Conservation (phyloP, 2,797 vertebrate genomes). For the Uromys caudimaculatus region DNA sequence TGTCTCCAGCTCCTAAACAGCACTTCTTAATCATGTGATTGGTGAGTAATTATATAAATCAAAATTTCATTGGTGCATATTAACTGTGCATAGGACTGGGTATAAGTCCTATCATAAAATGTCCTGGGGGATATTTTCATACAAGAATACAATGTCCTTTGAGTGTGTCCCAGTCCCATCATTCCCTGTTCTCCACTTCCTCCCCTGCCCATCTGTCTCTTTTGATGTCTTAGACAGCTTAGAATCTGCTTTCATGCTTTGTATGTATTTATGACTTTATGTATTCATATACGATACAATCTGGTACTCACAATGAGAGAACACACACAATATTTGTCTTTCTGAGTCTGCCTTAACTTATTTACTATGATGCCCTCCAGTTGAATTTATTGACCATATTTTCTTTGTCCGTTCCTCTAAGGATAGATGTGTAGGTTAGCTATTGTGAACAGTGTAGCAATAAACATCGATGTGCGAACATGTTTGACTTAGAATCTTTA, state of each 20-base stretch:
- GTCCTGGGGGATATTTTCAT: neutral
- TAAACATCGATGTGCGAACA: neutral
- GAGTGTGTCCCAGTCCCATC: neutral
- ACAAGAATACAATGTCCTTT: neutral
- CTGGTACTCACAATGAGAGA: neutral
- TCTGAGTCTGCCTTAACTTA: neutral
- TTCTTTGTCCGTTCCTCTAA: neutral
- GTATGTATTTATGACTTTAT: neutral
- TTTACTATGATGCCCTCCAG: neutral
- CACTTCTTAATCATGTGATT: neutral
- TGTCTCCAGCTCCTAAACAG: neutral
- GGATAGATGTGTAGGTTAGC: neutral
- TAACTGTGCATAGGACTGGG: neutral
- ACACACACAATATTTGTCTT: neutral
- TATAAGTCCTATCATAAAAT: neutral
- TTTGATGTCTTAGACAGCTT: neutral
- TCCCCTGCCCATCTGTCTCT: neutral
- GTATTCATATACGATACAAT: neutral
- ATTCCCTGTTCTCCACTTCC: neutral
- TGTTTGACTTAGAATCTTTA: neutral
- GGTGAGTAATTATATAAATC: neutral
- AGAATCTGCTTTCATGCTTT: neutral
- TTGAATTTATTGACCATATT: neutral
- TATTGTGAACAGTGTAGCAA: neutral
- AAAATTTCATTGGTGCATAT: neutral